Percentiles rank a stretch among this genome's conserved stretches.
These are phyloP conservation scores for Atractosteus spatula DNA, from an alignment of 2,113 vertebrate species.

Conservation along the genomic window DNA sequence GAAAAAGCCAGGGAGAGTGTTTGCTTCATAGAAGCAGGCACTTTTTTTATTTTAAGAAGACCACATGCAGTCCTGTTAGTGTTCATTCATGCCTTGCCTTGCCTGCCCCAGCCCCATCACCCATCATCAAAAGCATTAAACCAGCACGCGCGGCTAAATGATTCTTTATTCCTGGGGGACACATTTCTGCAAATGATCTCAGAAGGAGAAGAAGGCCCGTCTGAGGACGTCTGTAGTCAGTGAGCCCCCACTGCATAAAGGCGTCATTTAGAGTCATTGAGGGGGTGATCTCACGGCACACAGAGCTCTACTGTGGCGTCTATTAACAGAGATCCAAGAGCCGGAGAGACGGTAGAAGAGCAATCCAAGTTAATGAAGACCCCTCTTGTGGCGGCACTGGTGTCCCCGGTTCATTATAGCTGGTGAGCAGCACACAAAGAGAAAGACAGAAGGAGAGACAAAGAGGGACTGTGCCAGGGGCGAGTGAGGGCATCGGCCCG, in stretches of 20 bases:
- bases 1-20: no score
- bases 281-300: conserved; percentile 16
- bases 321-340: background rate
- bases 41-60: no score
- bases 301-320: conserved; percentile 47
- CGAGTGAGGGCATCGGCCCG: conserved; percentile 49
- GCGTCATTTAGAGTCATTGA: conserved; percentile 11
- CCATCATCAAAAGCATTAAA: background rate
- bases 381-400: conserved; percentile 33
- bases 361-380: conserved; percentile 30
- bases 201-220: background rate
- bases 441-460: conserved; percentile 39
- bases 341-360: conserved; percentile 17
- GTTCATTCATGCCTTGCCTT: background rate
- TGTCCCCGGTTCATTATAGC: conserved; percentile 19
- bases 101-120: background rate
- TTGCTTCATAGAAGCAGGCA: no score
- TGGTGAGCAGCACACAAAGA: conserved; percentile 30
- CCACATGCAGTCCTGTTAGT: no score
- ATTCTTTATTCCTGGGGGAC: background rate
- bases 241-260: conserved; percentile 17
- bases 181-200: conserved; percentile 5
- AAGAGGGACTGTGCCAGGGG: conserved; percentile 51
- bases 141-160: no score
- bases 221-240: background rate